Conservation (phyloP, 2,113 vertebrate genomes). For the Caranx melampygus region DNA sequence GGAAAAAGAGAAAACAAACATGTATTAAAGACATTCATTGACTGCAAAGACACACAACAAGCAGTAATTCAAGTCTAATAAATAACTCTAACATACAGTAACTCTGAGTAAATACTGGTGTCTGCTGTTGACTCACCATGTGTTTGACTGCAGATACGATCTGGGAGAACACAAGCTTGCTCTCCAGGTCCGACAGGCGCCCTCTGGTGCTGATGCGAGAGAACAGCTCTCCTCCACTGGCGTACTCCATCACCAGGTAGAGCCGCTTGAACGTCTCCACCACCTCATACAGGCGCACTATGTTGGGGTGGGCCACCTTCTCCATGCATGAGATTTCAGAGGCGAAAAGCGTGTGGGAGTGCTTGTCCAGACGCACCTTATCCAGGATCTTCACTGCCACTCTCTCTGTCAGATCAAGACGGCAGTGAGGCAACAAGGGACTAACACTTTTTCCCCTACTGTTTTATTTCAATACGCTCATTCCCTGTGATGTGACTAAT, state of each 20-base stretch:
- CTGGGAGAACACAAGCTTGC: constrained; percentile 83
- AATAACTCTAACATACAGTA: neutral
- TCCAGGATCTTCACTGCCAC: constrained; percentile 85
- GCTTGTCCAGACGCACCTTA: constrained; percentile 72
- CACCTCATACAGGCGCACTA: constrained; percentile 84
- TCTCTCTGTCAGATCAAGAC: constrained; percentile 70
- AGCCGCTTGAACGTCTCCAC: constrained; percentile 80
- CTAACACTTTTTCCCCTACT: neutral
- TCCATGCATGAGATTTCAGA: constrained; percentile 83
- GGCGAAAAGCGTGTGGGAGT: constrained; percentile 56
- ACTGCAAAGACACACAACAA: neutral
- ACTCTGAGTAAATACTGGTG: neutral
- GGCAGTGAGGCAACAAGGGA: constrained; percentile 5
- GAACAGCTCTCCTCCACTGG: constrained; percentile 82
- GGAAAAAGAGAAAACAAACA: constrained; percentile 33
- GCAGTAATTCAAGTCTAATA: neutral
- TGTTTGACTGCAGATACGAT: constrained; percentile 82
- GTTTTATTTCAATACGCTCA: neutral
- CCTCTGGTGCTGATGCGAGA: constrained; percentile 80
- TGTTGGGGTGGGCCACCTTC: constrained; percentile 83
- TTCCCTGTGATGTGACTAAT: neutral
- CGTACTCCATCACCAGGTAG: constrained; percentile 84
- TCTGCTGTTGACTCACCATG: constrained; percentile 76
- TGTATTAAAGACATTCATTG: neutral
- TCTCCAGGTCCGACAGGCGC: constrained; percentile 79